Evolutionary conservation across 2,797 vertebrate genomes (phyloP).

Genomic region (Macropodus opercularis): DNA sequence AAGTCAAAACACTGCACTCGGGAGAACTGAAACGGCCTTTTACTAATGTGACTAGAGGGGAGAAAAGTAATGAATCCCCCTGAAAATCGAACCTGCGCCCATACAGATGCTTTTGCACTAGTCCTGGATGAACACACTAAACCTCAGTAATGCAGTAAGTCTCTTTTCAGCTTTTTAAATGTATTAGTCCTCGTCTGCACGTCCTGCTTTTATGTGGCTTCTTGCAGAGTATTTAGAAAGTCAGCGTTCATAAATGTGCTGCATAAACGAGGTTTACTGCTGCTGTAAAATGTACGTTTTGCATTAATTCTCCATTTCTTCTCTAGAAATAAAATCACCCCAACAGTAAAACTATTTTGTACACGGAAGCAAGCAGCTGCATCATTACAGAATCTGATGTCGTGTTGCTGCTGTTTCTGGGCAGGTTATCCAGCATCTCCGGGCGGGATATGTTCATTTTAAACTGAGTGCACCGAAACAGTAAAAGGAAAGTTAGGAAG

Average conservation of each 20-base stretch:
- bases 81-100: no score
- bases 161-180: constrained; percentile 42
- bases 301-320: neutral
- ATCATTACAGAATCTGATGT: neutral
- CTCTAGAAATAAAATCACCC: no score
- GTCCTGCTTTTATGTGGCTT: constrained; percentile 31
- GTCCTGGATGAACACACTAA: constrained; percentile 23
- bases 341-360: no score
- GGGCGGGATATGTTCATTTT: no score
- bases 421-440: no score
- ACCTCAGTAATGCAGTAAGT: no score
- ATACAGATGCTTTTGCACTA: constrained; percentile 1
- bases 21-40: neutral
- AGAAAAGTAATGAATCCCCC: constrained; percentile 8
- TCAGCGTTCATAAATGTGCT: constrained; percentile 36
- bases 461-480: neutral
- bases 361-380: neutral
- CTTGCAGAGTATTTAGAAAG: constrained; percentile 3
- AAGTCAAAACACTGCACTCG: neutral
- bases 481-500: no score
- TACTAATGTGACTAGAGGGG: neutral
- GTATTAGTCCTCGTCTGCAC: constrained; percentile 25
- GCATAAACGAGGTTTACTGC: constrained; percentile 21
- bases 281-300: neutral
- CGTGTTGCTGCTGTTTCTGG: neutral